Evolutionary conservation across 37 sponge, comb jelly and placozoan genomes (phyloP).

Genomic region (Oscarella lobularis): DNA sequence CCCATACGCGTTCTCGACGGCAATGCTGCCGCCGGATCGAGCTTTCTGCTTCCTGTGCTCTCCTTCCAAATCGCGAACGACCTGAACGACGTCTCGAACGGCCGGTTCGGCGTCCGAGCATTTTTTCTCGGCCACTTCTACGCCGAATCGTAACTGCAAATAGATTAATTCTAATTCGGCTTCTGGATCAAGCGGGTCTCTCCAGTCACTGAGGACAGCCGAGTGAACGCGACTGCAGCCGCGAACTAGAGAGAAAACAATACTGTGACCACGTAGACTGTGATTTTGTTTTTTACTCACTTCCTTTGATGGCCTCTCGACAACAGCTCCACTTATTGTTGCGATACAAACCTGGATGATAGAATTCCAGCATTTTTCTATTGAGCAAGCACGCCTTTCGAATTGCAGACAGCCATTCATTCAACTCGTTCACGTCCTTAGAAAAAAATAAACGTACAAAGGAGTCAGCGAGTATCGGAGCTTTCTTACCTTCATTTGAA

Average conservation of each 20-base stretch:
- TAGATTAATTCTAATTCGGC: constrained; percentile 77
- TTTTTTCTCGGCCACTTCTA: constrained; percentile 11
- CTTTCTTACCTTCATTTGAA: constrained; percentile 59
- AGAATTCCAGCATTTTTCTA: constrained; percentile 57
- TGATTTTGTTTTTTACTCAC: constrained; percentile 12
- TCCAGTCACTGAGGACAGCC: constrained; percentile 77
- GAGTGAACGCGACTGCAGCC: neutral
- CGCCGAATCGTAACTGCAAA: constrained; percentile 62
- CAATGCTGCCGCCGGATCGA: too few species aligned
- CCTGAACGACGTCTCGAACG: too few species aligned
- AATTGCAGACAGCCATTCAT: constrained; percentile 88
- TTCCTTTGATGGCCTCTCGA: constrained; percentile 32
- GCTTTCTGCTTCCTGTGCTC: too few species aligned
- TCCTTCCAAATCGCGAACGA: too few species aligned
- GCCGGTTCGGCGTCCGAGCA: too few species aligned
- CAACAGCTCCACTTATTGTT: constrained; percentile 89
- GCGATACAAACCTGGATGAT: constrained; percentile 81
- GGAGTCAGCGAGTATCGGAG: too few species aligned
- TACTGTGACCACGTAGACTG: neutral
- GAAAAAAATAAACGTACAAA: neutral
- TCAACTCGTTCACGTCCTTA: constrained; percentile 90
- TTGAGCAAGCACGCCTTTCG: constrained; percentile 85
- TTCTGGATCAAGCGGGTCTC: constrained; percentile 91
- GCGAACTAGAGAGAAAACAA: neutral
- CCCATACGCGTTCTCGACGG: too few species aligned